Evolutionary conservation across 2,797 vertebrate species (phyloP), one percentile per base, ranked within the genome.

Genomic region (Lagocephalus sceleratus): DNA sequence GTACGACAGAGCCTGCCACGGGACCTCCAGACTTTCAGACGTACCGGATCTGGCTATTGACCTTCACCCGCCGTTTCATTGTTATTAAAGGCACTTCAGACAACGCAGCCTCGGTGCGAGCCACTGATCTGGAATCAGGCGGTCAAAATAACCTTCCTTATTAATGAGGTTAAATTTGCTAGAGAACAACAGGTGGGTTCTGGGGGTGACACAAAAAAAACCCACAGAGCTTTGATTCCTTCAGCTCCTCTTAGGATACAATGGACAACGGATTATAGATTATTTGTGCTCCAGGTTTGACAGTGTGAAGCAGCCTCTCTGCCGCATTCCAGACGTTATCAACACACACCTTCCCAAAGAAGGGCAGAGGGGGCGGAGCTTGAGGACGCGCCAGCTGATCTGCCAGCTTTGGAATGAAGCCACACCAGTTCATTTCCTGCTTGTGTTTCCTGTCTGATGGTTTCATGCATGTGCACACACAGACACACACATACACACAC

Each of bases 71-170:
- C 8, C 26, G 11, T 12, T 35, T 35, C 11, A 14, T 35, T 35
- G 32, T 35, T 35, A 35, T 14, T 35, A 14, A 35, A 35, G 32
- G 11, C 40, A n/a, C 1, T 21, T 48, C 22, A 51, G 52, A 83
- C 65, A 78, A 71, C 55, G 3, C 38, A 16, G 23, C 20, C 14
- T 59, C 51, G 55, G 35, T 51, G 12, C 72, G 62, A 80, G 51
- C 83, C 78, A 68, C 21, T 38, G 45, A 19, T 54, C 60, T 54
- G 40, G 20, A 77, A 67, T 73, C 48, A 29, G 51, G 41, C 11
- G 3, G 14, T 14, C 38, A 14, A n/a, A 14, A 2, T 39, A 5
- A n/a, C 12, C 38, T 8, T 41, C 17, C 17, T 17, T n/a, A 2
- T 41, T 41, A n/a, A 41, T 6, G 35, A 56, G 38, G 42, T 64